These are phyloP conservation scores for Numenius phaeopus DNA, from an alignment of 2,797 vertebrate species.

Conservation along the genomic window DNA sequence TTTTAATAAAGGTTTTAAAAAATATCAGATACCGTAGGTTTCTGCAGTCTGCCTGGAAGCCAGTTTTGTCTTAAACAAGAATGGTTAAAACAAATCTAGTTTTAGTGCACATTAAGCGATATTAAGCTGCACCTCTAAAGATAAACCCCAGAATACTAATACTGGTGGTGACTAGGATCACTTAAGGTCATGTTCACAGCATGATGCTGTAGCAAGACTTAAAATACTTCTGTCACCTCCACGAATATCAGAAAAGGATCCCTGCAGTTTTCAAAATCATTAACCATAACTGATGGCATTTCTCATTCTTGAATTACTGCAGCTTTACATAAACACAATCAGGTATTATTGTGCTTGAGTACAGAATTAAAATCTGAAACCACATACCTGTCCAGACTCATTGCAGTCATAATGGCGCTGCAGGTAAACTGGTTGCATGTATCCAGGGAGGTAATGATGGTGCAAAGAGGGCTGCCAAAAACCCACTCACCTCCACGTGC, in stretches of 20 bases:
- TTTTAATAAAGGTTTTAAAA: not conserved
- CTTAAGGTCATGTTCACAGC: not conserved
- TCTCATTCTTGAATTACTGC: not conserved
- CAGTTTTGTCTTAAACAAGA: not conserved
- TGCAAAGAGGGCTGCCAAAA: conserved; percentile 75
- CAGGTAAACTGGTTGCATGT: conserved; percentile 79
- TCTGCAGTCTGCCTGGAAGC: not conserved
- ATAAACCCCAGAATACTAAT: not conserved
- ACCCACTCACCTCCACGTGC: conserved; percentile 69
- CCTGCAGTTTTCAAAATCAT: not conserved
- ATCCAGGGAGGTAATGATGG: conserved; percentile 75
- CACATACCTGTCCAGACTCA: conserved; percentile 78
- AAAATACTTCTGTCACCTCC: not conserved
- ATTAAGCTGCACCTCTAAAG: not conserved
- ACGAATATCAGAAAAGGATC: not conserved
- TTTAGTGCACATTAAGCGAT: not conserved
- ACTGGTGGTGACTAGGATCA: not conserved
- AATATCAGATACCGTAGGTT: not conserved
- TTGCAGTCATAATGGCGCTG: conserved; percentile 73
- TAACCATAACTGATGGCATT: not conserved
- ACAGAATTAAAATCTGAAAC: not conserved
- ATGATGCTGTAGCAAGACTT: not conserved
- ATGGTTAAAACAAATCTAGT: not conserved
- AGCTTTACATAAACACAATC: not conserved
- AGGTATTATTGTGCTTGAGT: not conserved